A percentile compares a stretch with the other conserved stretches of the same genome.
These are phyloP conservation scores for Menura novaehollandiae DNA, from an alignment of 2,113 vertebrate species.

Conservation along the genomic window DNA sequence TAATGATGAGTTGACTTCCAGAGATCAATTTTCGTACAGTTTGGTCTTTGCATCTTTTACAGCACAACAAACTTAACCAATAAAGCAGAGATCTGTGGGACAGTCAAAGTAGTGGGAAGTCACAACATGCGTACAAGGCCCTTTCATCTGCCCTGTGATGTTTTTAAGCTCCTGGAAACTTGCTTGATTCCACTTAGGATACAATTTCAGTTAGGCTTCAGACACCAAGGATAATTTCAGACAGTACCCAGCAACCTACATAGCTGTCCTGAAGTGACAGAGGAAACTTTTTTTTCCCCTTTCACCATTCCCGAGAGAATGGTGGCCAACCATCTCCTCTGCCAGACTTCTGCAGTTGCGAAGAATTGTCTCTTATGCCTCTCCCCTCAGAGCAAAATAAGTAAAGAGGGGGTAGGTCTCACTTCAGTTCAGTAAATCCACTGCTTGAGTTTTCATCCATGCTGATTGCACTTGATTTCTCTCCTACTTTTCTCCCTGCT, in stretches of 20 bases:
- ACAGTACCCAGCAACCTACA: not conserved
- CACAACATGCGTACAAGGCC: not conserved
- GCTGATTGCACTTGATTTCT: not conserved
- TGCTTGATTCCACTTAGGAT: not conserved
- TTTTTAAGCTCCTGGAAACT: not conserved
- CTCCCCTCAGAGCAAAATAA: not conserved
- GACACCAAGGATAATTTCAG: not conserved
- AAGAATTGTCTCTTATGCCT: not conserved
- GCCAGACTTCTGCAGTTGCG: not conserved
- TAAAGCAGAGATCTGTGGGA: not conserved
- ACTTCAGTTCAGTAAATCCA: not conserved
- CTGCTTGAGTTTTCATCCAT: not conserved
- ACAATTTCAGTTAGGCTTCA: not conserved
- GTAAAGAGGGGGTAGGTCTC: not conserved
- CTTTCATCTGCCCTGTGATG: not conserved
- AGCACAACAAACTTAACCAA: not conserved
- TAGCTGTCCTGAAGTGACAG: not conserved
- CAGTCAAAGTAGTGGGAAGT: not conserved
- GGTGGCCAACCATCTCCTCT: not conserved
- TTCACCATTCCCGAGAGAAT: not conserved
- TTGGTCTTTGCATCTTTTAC: not conserved
- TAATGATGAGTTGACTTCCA: not conserved
- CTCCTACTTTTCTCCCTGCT: not conserved
- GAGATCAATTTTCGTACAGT: not conserved
- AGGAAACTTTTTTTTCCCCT: not conserved